Base-by-base conservation (phyloP, 1,140 invertebrate genomes). In the Metaphire vulgaris region DNA sequence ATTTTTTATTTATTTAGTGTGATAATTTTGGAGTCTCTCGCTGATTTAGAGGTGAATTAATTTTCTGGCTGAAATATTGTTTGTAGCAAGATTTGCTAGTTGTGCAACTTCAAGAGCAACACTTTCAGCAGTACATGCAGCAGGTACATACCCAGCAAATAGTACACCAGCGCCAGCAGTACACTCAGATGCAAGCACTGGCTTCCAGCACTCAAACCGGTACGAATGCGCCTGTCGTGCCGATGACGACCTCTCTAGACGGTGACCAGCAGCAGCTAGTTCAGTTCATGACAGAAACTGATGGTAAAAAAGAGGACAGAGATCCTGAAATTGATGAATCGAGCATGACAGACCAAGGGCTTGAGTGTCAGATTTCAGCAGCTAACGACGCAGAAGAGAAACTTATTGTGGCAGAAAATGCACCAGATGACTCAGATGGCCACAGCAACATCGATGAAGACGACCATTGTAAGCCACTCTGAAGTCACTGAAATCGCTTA, bases 51-150 rank as follows among this genome's bases (percentile, higher is more conserved):
- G n/a, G n/a, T 56, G 41, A n/a, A n/a, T n/a, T n/a, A n/a, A n/a
- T n/a, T n/a, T n/a, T n/a, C n/a, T n/a, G n/a, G n/a, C n/a, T n/a
- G n/a, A n/a, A n/a, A n/a, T n/a, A n/a, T n/a, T 29, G 64, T 73
- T 82, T 81, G 29, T 84, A 97, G 88, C 97, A 98, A 89, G 94
- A 92, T 0, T 90, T 95, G 71, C 87, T 98, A 26, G 94, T 99
- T 72, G 89, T 91, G 69, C 96, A 98, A 82, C 85, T 99, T 64
- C 96, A 98, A 87, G 95, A 97, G 80, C 94, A 98, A 81, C 96
- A 99, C 87, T 99, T 97, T 84, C 94, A 97, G 83, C 95, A 98
- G 83, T 99, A 98, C 83, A 96, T 98, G 91, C 92, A 97, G 82
- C 95, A 92, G 79, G 84, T 92, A 12, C 89, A 91, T 79, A 89